These are phyloP conservation scores for Drosophila parthenogenetica DNA, from an alignment of 2,888 invertebrate species.

Conservation along the genomic window DNA sequence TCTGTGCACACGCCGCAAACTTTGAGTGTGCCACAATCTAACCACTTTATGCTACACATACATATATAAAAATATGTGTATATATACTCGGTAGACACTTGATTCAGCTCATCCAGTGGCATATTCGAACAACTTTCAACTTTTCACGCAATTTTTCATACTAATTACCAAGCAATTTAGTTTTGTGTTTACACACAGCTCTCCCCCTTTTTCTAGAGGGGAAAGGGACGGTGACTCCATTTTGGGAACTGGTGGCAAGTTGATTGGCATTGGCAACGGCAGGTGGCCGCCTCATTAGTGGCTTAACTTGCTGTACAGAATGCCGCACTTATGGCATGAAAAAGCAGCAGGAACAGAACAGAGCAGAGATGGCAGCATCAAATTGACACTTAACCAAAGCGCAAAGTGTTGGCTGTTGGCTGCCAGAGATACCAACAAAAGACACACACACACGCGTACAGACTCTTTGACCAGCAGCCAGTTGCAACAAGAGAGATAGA, in stretches of 20 bases:
- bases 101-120: constrained; percentile 14
- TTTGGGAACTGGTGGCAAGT: constrained; percentile 48
- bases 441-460: constrained; percentile 28
- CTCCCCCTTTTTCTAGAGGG: constrained; percentile 9
- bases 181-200: constrained; percentile 73
- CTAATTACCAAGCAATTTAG: constrained; percentile 80
- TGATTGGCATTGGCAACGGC: constrained; percentile 81
- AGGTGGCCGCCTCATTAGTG: constrained; percentile 79
- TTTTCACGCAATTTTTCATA: constrained; percentile 76
- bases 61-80: not conserved
- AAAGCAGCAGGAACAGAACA: constrained; percentile 45
- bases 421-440: constrained; percentile 14
- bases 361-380: constrained; percentile 60
- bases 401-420: constrained; percentile 44
- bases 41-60: constrained; percentile 7
- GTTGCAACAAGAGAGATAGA: constrained; percentile 35
- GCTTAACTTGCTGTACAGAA: constrained; percentile 77
- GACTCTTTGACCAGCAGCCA: constrained; percentile 68
- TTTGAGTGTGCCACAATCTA: constrained; percentile 19
- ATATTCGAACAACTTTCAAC: constrained; percentile 40
- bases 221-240: constrained; percentile 7
- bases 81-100: constrained; percentile 12
- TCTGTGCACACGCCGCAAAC: constrained; percentile 5
- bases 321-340: constrained; percentile 77
- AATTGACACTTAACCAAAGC: constrained; percentile 76